Percentiles rank a stretch among this genome's conserved stretches.
Evolutionary conservation across 37 sponge, comb jelly and placozoan species (phyloP).

Genomic region (Petrosia ficiformis): DNA sequence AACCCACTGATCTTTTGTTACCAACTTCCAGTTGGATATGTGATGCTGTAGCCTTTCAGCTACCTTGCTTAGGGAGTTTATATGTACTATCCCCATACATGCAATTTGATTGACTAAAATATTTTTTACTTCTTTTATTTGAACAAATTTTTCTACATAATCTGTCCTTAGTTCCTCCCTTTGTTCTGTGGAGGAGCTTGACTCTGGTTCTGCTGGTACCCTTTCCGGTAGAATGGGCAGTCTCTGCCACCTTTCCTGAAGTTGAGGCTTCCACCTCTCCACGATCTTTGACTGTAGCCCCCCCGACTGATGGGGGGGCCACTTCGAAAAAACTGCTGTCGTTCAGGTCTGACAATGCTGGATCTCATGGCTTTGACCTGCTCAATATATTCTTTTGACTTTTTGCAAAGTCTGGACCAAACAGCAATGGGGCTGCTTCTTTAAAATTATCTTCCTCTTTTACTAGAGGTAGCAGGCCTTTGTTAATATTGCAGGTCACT

Average conservation of each 20-base stretch:
- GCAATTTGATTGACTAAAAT: too few relatives aligned
- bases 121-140: too few relatives aligned
- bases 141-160: too few relatives aligned
- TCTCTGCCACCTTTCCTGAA: too few relatives aligned
- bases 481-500: not conserved
- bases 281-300: too few relatives aligned
- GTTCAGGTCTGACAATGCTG: not conserved
- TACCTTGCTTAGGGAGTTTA: not conserved
- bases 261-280: too few relatives aligned
- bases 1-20: constrained; percentile 31
- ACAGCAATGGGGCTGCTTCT: constrained; percentile 8
- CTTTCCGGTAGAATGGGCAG: constrained; percentile 10
- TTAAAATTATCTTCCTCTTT: constrained; percentile 26
- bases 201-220: too few relatives aligned
- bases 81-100: not conserved
- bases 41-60: constrained; percentile 8
- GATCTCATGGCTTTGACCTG: too few relatives aligned
- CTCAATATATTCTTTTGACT: not conserved
- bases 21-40: constrained; percentile 5
- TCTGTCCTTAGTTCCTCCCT: too few relatives aligned
- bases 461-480: not conserved
- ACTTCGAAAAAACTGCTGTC: not conserved
- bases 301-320: constrained; percentile 1
- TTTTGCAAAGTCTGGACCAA: constrained; percentile 18
- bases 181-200: too few relatives aligned